Percentiles rank a stretch among this genome's conserved stretches.
phyloP scores from a whole-genome alignment of 2,113 vertebrate species.

The Pomatorhinus ruficollis region DNA sequence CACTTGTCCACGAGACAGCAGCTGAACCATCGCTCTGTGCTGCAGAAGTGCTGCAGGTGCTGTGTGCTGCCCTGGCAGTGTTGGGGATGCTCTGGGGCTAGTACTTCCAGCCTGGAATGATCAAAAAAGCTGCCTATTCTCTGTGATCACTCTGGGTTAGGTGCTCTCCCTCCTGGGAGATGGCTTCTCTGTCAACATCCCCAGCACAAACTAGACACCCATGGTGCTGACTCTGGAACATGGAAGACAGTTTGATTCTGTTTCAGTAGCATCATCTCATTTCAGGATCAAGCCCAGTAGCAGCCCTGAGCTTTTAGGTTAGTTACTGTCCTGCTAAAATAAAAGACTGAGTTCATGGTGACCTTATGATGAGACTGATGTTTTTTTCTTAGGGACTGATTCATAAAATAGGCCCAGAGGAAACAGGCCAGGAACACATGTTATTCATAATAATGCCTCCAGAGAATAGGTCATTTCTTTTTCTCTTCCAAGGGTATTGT shows the following conservation, averaged over 20 bases:
- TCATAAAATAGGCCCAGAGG: constrained; percentile 24
- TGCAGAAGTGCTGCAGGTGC: neutral
- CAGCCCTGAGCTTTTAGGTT: neutral
- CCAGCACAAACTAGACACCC: neutral
- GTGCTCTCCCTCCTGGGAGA: neutral
- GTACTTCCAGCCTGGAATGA: neutral
- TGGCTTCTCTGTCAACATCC: neutral
- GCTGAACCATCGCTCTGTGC: neutral
- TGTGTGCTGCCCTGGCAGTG: neutral
- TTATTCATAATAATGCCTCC: neutral
- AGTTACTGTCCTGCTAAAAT: neutral
- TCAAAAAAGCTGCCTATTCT: neutral
- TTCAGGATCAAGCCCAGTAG: neutral
- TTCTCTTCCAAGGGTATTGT: neutral
- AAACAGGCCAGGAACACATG: neutral
- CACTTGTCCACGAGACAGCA: neutral
- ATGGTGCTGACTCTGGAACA: neutral
- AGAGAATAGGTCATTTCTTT: constrained; percentile 7
- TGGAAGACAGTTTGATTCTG: neutral
- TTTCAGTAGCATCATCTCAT: neutral
- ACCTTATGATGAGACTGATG: neutral
- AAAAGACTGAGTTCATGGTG: neutral
- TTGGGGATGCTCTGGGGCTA: neutral
- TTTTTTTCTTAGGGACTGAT: neutral
- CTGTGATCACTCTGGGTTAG: neutral